These are phyloP conservation scores for Falco punctatus DNA, from an alignment of 2,113 vertebrate species.

Conservation along the genomic window DNA sequence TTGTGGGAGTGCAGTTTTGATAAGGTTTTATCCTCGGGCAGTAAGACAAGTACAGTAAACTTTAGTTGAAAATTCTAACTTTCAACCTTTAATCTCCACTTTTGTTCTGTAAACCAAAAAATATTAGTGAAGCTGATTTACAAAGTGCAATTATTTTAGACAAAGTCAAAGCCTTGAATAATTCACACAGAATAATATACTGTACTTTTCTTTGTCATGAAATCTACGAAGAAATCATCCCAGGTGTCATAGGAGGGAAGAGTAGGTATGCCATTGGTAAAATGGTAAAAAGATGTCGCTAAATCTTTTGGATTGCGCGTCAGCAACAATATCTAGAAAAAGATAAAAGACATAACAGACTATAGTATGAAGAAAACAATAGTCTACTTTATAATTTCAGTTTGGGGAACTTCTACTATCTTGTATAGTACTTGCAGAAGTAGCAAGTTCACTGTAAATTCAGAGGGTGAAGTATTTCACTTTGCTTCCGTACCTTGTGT, in stretches of 20 bases:
- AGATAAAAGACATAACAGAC: not conserved
- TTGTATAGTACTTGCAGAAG: not conserved
- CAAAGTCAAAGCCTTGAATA: not conserved
- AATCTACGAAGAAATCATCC: slow-evolving; percentile 55
- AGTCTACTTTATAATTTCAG: not conserved
- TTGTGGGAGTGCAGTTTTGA: not conserved
- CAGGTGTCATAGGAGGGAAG: slow-evolving; percentile 44
- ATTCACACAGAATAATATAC: not conserved
- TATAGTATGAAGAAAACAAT: not conserved
- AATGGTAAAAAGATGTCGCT: slow-evolving; percentile 62
- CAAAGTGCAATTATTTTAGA: not conserved
- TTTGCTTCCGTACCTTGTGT: not conserved
- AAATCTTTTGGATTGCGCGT: slow-evolving; percentile 67
- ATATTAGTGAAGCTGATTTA: not conserved
- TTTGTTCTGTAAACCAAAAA: not conserved
- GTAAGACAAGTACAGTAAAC: not conserved
- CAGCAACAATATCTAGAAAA: slow-evolving; percentile 52
- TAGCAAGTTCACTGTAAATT: not conserved
- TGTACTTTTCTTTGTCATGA: slow-evolving; percentile 62
- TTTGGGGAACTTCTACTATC: not conserved
- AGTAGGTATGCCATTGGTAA: not conserved
- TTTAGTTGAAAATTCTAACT: not conserved
- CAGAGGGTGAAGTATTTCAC: not conserved
- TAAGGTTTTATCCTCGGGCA: not conserved
- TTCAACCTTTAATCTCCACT: not conserved